Conservation (phyloP, 2,888 invertebrate species). For the Esperia sulphurella region DNA sequence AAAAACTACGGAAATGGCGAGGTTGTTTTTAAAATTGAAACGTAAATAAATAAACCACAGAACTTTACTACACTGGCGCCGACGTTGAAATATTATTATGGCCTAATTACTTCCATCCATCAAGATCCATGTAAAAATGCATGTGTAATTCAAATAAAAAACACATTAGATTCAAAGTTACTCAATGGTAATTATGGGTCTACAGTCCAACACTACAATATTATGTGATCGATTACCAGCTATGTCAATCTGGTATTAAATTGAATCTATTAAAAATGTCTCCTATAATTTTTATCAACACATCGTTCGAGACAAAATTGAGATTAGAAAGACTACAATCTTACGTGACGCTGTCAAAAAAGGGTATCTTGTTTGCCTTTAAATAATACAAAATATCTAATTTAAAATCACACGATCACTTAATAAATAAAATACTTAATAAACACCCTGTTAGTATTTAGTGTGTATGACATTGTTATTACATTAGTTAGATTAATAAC, state of each 20-base stretch:
- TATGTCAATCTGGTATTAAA: too few species aligned
- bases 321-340: too few species aligned
- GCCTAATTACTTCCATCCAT: slow-evolving; percentile 2
- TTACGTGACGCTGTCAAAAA: neutral
- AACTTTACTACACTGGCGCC: slow-evolving; percentile 11
- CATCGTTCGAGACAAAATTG: neutral
- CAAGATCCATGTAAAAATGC: neutral
- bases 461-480: too few species aligned
- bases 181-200: too few species aligned
- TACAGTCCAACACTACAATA: too few species aligned
- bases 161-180: neutral
- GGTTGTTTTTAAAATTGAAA: slow-evolving; percentile 10
- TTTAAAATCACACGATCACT: neutral
- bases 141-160: neutral
- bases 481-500: too few species aligned
- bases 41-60: slow-evolving; percentile 6
- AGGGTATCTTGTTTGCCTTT: neutral
- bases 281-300: too few species aligned
- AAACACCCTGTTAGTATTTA: too few species aligned
- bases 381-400: neutral
- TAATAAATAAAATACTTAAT: too few species aligned
- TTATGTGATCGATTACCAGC: too few species aligned
- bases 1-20: neutral
- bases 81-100: slow-evolving; percentile 16
- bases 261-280: too few species aligned